Evolutionary conservation across 1,140 invertebrate genomes (phyloP).

Genomic region (Oryctes rhinoceros): DNA sequence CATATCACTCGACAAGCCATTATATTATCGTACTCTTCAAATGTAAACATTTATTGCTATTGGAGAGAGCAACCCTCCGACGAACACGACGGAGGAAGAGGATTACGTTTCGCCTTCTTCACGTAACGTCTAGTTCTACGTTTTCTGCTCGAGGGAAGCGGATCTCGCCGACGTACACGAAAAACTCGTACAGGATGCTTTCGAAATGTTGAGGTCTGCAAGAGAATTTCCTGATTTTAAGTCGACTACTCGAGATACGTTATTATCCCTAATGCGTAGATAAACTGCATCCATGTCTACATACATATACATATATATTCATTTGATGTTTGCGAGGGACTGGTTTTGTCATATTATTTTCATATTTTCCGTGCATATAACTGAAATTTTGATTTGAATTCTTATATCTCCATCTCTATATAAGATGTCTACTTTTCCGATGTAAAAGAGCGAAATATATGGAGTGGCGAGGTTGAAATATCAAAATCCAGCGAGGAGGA

Average conservation of each 20-base stretch:
- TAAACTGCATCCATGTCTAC: conserved; percentile 41
- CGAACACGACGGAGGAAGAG: conserved; percentile 17
- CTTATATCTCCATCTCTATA: not conserved
- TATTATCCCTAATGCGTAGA: conserved; percentile 46
- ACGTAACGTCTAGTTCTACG: not conserved
- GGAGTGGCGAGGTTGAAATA: no score
- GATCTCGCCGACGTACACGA: not conserved
- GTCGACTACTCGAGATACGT: conserved; percentile 36
- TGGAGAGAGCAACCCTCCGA: conserved; percentile 45
- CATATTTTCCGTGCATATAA: not conserved
- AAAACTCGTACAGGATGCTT: not conserved
- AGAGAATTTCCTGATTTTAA: conserved; percentile 42
- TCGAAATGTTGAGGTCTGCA: conserved; percentile 14
- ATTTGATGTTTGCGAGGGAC: conserved; percentile 44
- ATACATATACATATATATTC: conserved; percentile 44
- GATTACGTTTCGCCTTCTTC: conserved; percentile 32
- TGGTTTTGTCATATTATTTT: conserved; percentile 45
- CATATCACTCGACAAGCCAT: conserved; percentile 52
- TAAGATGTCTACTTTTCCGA: not conserved
- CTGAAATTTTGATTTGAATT: conserved; percentile 5
- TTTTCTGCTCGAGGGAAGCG: not conserved
- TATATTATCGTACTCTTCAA: conserved; percentile 51
- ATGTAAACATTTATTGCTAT: conserved; percentile 54
- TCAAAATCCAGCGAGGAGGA: no score
- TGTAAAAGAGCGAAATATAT: not conserved